phyloP scores from a whole-genome alignment of 2,797 vertebrate genomes.

The Eulemur rubriventer region DNA sequence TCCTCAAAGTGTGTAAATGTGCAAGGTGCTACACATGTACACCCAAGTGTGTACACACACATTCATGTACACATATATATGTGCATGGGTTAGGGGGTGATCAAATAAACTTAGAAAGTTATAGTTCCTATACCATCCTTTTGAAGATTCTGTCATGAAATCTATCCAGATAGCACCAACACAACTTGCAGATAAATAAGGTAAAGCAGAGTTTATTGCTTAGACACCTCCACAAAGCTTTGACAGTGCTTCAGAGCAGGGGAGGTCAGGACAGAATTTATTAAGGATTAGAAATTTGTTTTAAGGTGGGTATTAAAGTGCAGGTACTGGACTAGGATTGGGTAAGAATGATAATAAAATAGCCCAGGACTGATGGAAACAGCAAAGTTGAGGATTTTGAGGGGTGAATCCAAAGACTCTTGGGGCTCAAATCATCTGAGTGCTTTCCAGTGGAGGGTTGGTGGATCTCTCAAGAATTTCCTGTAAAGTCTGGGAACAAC shows the following conservation, averaged over 20 bases:
- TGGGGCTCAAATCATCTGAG: neutral
- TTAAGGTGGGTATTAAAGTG: neutral
- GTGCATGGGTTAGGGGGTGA: neutral
- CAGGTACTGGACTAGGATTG: neutral
- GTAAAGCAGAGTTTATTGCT: neutral
- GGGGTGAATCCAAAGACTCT: neutral
- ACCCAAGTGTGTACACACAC: neutral
- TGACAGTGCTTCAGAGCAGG: neutral
- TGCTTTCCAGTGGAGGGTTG: neutral
- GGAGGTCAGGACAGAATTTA: neutral
- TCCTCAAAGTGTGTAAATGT: slow-evolving; percentile 17
- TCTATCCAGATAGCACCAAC: neutral
- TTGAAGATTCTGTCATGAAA: neutral
- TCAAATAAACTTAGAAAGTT: neutral
- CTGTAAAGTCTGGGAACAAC: neutral
- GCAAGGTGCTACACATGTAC: neutral
- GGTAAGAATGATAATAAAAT: neutral
- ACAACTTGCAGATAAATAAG: neutral
- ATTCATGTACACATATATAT: neutral
- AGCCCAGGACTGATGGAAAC: neutral
- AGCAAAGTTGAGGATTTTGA: neutral
- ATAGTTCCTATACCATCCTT: neutral
- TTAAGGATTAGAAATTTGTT: neutral
- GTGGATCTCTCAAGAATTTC: neutral
- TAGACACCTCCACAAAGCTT: neutral